Base-by-base conservation (phyloP, 1,140 invertebrate species). In the Zaprionus africanus region DNA sequence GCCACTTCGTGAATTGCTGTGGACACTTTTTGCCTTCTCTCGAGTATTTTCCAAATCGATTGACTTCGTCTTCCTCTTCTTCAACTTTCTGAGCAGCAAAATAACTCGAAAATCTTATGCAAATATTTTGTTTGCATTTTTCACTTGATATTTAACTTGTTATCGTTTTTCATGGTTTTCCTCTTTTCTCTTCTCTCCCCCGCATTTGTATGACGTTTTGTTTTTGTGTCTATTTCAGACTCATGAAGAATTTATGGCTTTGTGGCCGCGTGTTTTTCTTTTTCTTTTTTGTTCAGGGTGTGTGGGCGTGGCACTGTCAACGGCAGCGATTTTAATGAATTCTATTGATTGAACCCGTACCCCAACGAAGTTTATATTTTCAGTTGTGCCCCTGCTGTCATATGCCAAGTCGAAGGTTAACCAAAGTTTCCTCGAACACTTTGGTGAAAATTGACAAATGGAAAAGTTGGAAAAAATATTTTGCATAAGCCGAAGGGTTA, bases 81-180 rank as follows among this genome's bases (percentile, higher is more conserved):
- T 22, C 26, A 28, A 11, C 24, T 19, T 17, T 61, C 15, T 41
- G 15, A 41, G 38, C n/a, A 5, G 43, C 1, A 17, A 34, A 31
- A 31, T 11, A 36, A 61, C 53, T 26, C n/a, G 63, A 83, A 79
- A 76, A 79, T 73, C 75, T 73, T 88, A 88, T 90, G 85, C 85
- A 90, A 90, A 84, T 90, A 88, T 79, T 87, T 81, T 78, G 76
- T 90, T 90, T 81, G 84, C 81, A 90, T 88, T 88, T 87, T 90
- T 82, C 71, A 83, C 81, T 87, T 90, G 76, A 84, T 84, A 90
- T 87, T 87, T 88, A 87, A 88, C 78, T 84, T 87, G 74, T 77
- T 79, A 66, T 78, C 82, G 80, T 63, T 79, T 74, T 71, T 75
- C 73, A 61, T 68, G 69, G 38, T 74, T 78, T 78, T 61, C 57